These are phyloP conservation scores for Tursiops truncatus DNA, from an alignment of 2,113 vertebrate genomes.

Conservation along the genomic window DNA sequence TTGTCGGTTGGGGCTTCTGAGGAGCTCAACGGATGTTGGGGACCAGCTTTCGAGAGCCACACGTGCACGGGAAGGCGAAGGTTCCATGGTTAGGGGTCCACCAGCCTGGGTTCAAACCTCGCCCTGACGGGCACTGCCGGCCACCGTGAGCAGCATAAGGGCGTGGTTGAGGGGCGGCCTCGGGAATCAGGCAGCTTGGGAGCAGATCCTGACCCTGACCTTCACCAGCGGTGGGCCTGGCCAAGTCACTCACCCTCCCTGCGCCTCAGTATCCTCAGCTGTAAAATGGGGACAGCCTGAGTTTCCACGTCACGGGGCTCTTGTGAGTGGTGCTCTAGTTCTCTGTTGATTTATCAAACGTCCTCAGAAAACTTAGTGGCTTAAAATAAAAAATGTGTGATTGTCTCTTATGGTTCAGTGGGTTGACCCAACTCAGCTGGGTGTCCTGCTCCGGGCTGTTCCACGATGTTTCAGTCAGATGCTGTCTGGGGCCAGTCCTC, in stretches of 20 bases:
- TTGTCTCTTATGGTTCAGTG: neutral
- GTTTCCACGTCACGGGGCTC: neutral
- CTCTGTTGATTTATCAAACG: neutral
- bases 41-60: neutral
- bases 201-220: neutral
- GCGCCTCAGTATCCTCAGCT: neutral
- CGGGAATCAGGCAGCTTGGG: neutral
- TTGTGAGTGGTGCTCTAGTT: rapidly evolving
- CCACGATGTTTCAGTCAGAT: rapidly evolving
- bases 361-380: too few species aligned
- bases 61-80: neutral
- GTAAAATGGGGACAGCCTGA: neutral
- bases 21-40: neutral
- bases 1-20: neutral
- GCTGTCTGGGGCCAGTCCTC: neutral
- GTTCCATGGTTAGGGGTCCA: neutral
- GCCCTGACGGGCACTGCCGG: rapidly evolving
- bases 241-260: neutral
- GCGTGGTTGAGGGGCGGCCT: neutral
- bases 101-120: neutral
- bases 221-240: neutral
- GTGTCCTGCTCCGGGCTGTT: too few species aligned
- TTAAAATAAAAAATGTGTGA: neutral
- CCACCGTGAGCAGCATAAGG: rapidly evolving
- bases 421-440: neutral